Base-by-base conservation (phyloP, 2,113 vertebrate species). In the Haplotaxodon microlepis region DNA sequence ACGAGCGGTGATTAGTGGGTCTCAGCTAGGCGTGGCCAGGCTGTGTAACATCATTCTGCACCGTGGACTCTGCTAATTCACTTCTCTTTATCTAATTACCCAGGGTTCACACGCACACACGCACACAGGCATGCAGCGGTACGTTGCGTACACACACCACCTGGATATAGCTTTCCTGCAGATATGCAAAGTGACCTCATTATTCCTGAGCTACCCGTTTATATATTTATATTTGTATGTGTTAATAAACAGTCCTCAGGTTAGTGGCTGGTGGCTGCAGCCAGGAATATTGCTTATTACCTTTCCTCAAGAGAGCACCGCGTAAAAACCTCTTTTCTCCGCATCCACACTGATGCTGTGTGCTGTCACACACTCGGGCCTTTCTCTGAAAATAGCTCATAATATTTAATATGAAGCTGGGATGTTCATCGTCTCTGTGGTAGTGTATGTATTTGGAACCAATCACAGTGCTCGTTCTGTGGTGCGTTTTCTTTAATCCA, bases 41-140 rank as follows among this genome's bases (percentile, higher is more conserved):
- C 97, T 97, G 96, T 95, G 97, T 96, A 97, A 97, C 97, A 97
- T 93, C 96, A 96, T 87, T 91, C 96, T 97, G 96, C 97, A 90
- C 59, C 96, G 96, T 97, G 97, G 97, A 98, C 97, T 97, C 97
- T 96, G 97, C 96, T 97, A 97, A 98, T 98, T 98, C 97, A 97
- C 97, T 97, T 96, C 94, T 95, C 95, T 97, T 98, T 97, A 97
- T 97, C 96, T 98, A 97, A 99, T 98, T 98, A 98, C 96, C 96
- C 96, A 94, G 96, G 90, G 88, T 92, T 57, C 96, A 94, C 96
- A 95, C 96, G 50, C 85, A 78, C 59, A 6, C 78, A 56, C 95
- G 93, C 96, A 69, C 83, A 84, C 61, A 36, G 59, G 31, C 59
- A 4, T 36, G 93, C 85, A 90, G 69, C 42, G 24, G 42, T 8